These are phyloP conservation scores for Florisuga fusca DNA, from an alignment of 2,797 vertebrate species.

Conservation along the genomic window DNA sequence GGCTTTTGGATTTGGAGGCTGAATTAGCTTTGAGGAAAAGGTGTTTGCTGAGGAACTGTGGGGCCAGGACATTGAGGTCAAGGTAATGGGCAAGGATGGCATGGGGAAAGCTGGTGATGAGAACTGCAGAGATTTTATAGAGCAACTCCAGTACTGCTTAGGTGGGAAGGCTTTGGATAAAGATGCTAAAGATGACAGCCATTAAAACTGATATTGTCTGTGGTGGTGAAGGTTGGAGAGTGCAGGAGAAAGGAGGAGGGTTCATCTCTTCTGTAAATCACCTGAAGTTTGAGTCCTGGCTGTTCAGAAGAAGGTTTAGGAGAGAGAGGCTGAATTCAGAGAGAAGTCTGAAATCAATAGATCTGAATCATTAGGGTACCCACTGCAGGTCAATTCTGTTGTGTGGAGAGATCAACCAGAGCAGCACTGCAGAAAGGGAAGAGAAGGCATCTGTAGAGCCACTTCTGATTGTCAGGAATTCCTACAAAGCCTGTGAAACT, in stretches of 20 bases:
- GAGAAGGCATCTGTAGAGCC: too few relatives aligned
- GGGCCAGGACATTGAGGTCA: not conserved
- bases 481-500: accelerated
- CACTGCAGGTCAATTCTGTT: not conserved
- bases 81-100: not conserved
- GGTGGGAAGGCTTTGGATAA: not conserved
- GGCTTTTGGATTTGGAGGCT: not conserved
- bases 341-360: not conserved
- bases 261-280: accelerated
- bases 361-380: not conserved
- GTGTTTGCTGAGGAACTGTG: accelerated
- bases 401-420: too few relatives aligned
- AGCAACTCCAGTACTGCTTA: not conserved
- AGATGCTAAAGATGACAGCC: not conserved
- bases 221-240: not conserved
- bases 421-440: accelerated
- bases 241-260: not conserved
- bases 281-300: not conserved
- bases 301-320: not conserved
- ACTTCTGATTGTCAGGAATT: not conserved
- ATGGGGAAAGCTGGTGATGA: not conserved
- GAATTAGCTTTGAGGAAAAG: not conserved
- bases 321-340: not conserved
- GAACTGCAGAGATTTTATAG: not conserved
- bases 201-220: not conserved